Base-by-base conservation (phyloP, 1,140 invertebrate species). In the Steinernema khuongi region DNA sequence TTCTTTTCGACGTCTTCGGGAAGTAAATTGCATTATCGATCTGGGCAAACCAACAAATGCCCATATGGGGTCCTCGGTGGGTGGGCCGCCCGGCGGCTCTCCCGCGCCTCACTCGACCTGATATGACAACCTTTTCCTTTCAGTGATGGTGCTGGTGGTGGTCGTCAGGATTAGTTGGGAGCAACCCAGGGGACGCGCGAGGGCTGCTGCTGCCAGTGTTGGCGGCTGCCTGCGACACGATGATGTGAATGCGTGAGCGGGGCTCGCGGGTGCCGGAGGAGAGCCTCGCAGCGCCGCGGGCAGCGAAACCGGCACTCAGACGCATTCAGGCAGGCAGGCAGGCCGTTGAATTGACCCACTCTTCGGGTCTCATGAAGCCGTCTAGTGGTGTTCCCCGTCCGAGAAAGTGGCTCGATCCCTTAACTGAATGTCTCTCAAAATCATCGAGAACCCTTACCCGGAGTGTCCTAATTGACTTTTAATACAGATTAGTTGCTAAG, bases 11-110 rank as follows among this genome's bases (percentile, higher is more conserved):
- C 7, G 50, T 60, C 50, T 60, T 60, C 50, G 50, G 50, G 50
- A 60, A 60, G 50, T 60, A 60, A 60, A 60, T 60, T 60, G 50
- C 50, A 60, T 60, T 60, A 60, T 60, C 50, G 50, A 60, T 60
- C 50, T 60, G 50, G 50, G 50, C 50, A 60, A 26, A 60, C 50
- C 50, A 60, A 60, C 50, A 60, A 60, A 60, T 60, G 50, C 50
- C 50, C 50, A 60, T 60, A 60, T 60, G 50, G 50, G 50, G 50
- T 60, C 50, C 50, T 14, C 2, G 19, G 50, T 60, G 50, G 50
- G 50, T 60, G 50, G 50, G 7, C 50, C 7, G n/a, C 11, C 50
- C 14, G 50, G 50, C 50, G 50, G 50, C 50, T 60, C 50, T 60
- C 50, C 50, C 50, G 50, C 22, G 50, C 50, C 50, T 60, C 50